A percentile compares a stretch with the other conserved stretches of the same genome.
These are phyloP conservation scores for Procavia capensis DNA, from an alignment of 2,113 vertebrate genomes.

Conservation along the genomic window DNA sequence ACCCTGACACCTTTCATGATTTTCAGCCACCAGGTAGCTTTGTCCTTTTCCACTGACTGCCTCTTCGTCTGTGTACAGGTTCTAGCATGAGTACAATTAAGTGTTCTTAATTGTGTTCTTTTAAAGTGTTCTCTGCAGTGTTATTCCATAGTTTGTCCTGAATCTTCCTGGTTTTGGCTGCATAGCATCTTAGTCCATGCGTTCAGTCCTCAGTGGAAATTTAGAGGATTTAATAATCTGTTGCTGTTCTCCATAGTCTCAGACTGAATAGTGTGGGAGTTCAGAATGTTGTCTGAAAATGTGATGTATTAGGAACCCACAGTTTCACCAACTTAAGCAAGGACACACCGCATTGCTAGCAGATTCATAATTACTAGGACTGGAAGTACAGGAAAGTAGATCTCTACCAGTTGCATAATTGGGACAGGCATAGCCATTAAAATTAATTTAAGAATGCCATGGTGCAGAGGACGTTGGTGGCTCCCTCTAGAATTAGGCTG, in stretches of 20 bases:
- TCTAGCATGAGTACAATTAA: not conserved
- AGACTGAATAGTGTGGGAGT: conserved; percentile 74
- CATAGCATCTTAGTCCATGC: not conserved
- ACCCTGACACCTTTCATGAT: not conserved
- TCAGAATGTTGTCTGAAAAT: conserved; percentile 72
- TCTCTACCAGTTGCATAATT: conserved; percentile 71
- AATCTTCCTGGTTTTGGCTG: not conserved
- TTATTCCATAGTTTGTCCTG: not conserved
- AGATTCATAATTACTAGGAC: conserved; percentile 70
- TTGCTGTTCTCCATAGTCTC: conserved; percentile 35
- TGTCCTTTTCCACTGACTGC: not conserved
- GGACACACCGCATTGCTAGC: conserved; percentile 71
- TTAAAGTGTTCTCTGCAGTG: not conserved
- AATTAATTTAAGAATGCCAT: conserved; percentile 55
- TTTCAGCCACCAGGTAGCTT: not conserved
- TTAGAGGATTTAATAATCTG: conserved; percentile 63
- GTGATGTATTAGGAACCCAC: conserved; percentile 73
- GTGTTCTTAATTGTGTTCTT: not conserved
- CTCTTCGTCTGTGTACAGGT: not conserved
- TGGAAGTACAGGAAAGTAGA: conserved; percentile 64
- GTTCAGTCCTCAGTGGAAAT: conserved; percentile 39
- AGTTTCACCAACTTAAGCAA: conserved; percentile 75
- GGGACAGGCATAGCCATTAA: conserved; percentile 53
- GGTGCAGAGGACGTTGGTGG: conserved; percentile 37
- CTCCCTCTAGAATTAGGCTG: conserved; percentile 52